phyloP scores from a whole-genome alignment of 2,888 invertebrate species.

The Volucella bombylans region DNA sequence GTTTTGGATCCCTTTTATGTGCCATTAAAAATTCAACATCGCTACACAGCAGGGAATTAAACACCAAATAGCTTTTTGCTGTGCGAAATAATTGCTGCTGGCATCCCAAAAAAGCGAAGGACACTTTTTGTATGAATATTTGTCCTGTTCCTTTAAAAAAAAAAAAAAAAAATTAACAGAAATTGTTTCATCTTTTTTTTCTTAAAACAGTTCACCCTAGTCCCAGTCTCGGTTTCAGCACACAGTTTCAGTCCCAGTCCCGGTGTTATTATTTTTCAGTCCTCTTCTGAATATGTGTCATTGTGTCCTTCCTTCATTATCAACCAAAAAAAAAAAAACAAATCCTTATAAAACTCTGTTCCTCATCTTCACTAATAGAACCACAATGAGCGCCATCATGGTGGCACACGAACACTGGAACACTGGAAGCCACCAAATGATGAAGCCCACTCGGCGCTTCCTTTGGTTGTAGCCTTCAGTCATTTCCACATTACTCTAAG shows the following conservation, averaged over 20 bases:
- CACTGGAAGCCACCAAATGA: slow-evolving; percentile 44
- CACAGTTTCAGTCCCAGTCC: slow-evolving; percentile 6
- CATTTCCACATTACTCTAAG: slow-evolving; percentile 53
- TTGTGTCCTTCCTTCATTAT: slow-evolving; percentile 54
- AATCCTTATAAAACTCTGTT: slow-evolving; percentile 42
- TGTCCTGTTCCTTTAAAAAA: background rate
- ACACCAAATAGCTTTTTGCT: slow-evolving; percentile 69
- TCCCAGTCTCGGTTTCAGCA: no score
- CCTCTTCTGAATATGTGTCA: slow-evolving; percentile 51
- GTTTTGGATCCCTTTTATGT: slow-evolving; percentile 54
- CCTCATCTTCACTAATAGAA: slow-evolving; percentile 38
- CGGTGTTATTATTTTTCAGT: slow-evolving; percentile 47
- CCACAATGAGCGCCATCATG: slow-evolving; percentile 51
- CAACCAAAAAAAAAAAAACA: slow-evolving; percentile 7
- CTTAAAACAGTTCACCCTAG: background rate
- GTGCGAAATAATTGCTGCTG: slow-evolving; percentile 63
- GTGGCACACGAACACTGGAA: slow-evolving; percentile 28
- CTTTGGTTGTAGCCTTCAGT: slow-evolving; percentile 46
- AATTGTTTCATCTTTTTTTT: slow-evolving; percentile 17
- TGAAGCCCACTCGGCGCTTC: slow-evolving; percentile 46
- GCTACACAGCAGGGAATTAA: slow-evolving; percentile 70
- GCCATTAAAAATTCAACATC: slow-evolving; percentile 66
- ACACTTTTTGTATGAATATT: slow-evolving; percentile 63
- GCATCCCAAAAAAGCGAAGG: slow-evolving; percentile 56
- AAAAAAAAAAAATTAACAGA: no score